phyloP scores from a whole-genome alignment of 2,113 vertebrate species.

The Lophius piscatorius region DNA sequence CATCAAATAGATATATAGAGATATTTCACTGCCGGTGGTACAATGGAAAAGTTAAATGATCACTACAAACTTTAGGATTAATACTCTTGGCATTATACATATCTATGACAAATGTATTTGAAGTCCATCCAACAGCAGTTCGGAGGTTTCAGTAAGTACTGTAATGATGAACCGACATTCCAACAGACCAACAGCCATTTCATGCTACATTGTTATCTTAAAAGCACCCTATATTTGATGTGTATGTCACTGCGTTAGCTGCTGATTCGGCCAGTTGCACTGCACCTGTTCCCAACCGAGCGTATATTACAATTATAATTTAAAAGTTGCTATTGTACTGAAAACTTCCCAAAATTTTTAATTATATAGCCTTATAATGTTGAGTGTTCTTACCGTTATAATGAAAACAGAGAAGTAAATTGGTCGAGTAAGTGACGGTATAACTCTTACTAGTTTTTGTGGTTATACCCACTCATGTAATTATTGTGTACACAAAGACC shows the following conservation, averaged over 20 bases:
- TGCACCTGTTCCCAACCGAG: conserved; percentile 21
- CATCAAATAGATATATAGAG: not conserved
- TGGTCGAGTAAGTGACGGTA: too few species aligned
- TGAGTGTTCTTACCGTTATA: too few species aligned
- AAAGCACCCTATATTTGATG: too few species aligned
- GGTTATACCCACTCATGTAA: too few species aligned
- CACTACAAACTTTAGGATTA: not conserved
- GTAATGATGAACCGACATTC: too few species aligned
- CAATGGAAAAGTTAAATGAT: too few species aligned
- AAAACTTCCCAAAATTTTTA: not conserved
- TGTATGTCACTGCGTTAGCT: not conserved
- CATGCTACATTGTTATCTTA: too few species aligned
- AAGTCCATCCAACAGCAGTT: not conserved
- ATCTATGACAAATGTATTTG: not conserved
- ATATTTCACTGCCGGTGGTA: not conserved
- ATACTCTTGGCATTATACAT: not conserved
- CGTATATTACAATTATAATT: conserved; percentile 16
- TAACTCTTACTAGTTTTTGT: too few species aligned
- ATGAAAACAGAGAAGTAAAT: too few species aligned
- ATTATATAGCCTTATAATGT: conserved; percentile 17
- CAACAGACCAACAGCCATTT: too few species aligned
- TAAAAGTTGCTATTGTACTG: conserved; percentile 30
- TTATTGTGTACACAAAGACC: too few species aligned
- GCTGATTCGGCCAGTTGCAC: conserved; percentile 21
- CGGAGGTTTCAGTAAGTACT: not conserved